phyloP scores from a whole-genome alignment of 2,113 vertebrate genomes.

The Arvicanthis niloticus region DNA sequence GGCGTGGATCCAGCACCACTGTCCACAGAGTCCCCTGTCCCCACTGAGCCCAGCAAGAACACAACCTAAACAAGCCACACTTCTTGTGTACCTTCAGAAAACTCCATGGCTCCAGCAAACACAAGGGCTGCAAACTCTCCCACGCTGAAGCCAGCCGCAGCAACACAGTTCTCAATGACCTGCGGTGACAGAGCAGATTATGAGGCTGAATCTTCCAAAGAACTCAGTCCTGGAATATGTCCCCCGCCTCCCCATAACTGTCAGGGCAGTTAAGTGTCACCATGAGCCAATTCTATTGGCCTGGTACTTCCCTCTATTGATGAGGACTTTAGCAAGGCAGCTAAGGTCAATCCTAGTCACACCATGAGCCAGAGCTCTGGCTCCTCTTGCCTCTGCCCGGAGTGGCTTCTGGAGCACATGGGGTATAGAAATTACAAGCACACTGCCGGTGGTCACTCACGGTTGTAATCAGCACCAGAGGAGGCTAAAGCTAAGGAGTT shows the following conservation, averaged over 20 bases:
- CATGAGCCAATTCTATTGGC: neutral
- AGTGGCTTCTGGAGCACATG: neutral
- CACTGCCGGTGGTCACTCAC: neutral
- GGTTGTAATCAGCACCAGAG: neutral
- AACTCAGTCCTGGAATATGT: neutral
- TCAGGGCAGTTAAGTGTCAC: neutral
- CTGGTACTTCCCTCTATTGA: neutral
- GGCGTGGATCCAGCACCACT: neutral
- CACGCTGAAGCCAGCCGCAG: slow-evolving; percentile 96
- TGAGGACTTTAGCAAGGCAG: rapidly evolving
- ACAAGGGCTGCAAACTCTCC: slow-evolving; percentile 97
- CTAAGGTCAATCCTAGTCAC: neutral
- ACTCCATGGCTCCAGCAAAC: slow-evolving; percentile 94
- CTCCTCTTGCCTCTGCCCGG: neutral
- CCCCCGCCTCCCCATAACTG: rapidly evolving
- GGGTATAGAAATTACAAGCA: neutral
- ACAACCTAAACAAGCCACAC: neutral
- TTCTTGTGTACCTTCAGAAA: slow-evolving; percentile 91
- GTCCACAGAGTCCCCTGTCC: neutral
- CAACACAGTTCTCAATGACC: slow-evolving; percentile 94
- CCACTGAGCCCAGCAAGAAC: neutral
- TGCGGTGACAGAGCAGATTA: slow-evolving; percentile 72
- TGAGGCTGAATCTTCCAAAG: neutral
- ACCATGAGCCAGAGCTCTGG: neutral
- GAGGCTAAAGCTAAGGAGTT: neutral